phyloP scores from a whole-genome alignment of 1,140 invertebrate species.

The Drosophila lacertosa region DNA sequence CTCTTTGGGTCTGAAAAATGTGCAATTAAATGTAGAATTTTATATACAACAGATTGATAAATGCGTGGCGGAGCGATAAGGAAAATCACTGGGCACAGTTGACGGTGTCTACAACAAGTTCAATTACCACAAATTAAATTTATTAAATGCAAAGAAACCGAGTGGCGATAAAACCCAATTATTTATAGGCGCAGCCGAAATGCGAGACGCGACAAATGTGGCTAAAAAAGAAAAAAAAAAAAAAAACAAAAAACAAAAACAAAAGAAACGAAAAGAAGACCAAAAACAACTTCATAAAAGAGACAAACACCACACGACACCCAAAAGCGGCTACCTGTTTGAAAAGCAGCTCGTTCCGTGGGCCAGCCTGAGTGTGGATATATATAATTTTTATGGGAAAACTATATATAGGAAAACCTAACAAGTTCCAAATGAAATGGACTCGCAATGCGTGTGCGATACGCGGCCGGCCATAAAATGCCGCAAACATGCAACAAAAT shows the following conservation, averaged over 20 bases:
- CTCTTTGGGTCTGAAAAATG: slow-evolving; percentile 51
- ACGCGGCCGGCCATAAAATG: slow-evolving; percentile 59
- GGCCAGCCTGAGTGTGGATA: background rate
- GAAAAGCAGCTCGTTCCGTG: slow-evolving; percentile 5
- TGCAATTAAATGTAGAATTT: slow-evolving; percentile 57
- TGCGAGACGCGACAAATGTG: slow-evolving; percentile 36
- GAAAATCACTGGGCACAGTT: slow-evolving; percentile 24
- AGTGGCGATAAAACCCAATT: slow-evolving; percentile 68
- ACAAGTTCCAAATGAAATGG: slow-evolving; percentile 73
- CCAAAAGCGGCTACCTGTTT: slow-evolving; percentile 33
- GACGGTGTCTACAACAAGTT: slow-evolving; percentile 45
- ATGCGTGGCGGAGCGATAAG: slow-evolving; percentile 15
- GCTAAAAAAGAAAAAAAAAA: slow-evolving; percentile 5
- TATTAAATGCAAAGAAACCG: slow-evolving; percentile 67
- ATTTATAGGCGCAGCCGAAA: slow-evolving; percentile 75
- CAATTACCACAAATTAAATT: slow-evolving; percentile 81
- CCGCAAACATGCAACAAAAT: slow-evolving; percentile 77
- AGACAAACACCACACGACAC: slow-evolving; percentile 46
- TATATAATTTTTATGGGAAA: slow-evolving; percentile 36
- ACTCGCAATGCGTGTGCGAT: slow-evolving; percentile 74
- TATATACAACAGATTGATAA: slow-evolving; percentile 50
- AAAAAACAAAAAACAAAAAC: slow-evolving; percentile 12
- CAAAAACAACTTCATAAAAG: slow-evolving; percentile 56
- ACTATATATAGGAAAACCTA: slow-evolving; percentile 50
- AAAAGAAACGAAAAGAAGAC: slow-evolving; percentile 23